Evolutionary conservation across 2,888 invertebrate species (phyloP), one percentile per base, ranked within the genome.

Genomic region (Chromoteleia sp.): DNA sequence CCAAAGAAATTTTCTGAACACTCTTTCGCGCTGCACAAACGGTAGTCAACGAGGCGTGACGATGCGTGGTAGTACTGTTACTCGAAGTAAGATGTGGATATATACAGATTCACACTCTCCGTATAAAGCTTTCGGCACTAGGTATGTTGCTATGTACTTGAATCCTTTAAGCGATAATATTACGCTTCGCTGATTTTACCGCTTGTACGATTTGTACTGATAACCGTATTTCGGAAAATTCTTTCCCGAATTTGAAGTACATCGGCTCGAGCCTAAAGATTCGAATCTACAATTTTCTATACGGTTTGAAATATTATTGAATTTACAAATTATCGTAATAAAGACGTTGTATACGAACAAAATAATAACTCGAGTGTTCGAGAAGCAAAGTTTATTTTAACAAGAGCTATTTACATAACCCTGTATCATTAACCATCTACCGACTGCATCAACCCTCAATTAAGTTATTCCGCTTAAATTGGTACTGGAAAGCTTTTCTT

Each of bases 111-210:
- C 68, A 68, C 58, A 58, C 43, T 52, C 54, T 52, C 50, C 59
- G 41, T 59, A 68, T 58, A 65, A 68, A 68, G 61, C 54, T 76
- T 68, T 68, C 54, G 61, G 14, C 61, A 45, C 30, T 29, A 21
- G 25, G 17, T 61, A 43, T 45, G 54, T 52, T 76, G 43, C 43
- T 43, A 48, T 65, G 63, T 39, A 56, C 63, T 54, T 12, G 77
- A 77, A 77, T 70, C 63, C 70, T 70, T 70, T 77, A 77, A 61
- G 70, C 63, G 56, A 68, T 70, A 70, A 70, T 77, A 61, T 63
- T 70, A 45, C 45, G 61, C 70, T 56, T 39, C 70, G 70, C 63
- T 63, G 77, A 77, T 29, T 77, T 68, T 59, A 43, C 36, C 52
- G 45, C 48, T 70, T 70, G 70, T 63, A 68, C 63, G 63, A 77